phyloP scores from a whole-genome alignment of 2,888 invertebrate species.

The Thecocarcelia acutangulata region DNA sequence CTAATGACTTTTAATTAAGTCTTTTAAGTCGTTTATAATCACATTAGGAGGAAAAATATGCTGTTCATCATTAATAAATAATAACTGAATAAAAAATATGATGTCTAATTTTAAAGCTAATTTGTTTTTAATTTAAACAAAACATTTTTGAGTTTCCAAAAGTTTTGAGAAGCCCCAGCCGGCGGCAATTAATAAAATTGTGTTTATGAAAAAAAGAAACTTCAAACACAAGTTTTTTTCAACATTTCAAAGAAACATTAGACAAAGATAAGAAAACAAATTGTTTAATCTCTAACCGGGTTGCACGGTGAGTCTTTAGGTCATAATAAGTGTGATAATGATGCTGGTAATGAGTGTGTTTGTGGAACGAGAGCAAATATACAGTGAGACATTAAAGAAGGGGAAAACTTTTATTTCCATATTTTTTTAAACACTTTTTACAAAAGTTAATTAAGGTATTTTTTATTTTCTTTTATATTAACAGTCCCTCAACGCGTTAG shows the following conservation, averaged over 20 bases:
- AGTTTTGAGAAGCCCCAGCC: neutral
- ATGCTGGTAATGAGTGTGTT: neutral
- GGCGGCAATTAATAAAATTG: neutral
- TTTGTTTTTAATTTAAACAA: conserved; percentile 27
- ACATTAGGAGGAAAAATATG: neutral
- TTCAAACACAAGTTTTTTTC: neutral
- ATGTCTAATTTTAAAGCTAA: conserved; percentile 10
- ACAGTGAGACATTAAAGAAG: neutral
- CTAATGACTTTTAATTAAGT: too few species aligned
- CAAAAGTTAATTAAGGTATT: too few species aligned
- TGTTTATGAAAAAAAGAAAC: neutral
- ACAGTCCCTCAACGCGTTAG: too few species aligned
- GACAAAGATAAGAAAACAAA: neutral
- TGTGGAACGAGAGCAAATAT: neutral
- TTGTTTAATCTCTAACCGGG: conserved; percentile 4
- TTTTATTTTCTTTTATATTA: too few species aligned
- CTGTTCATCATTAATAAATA: conserved; percentile 37
- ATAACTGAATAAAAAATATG: conserved; percentile 11
- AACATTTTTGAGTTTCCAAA: neutral
- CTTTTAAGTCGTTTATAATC: neutral
- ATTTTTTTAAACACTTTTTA: too few species aligned
- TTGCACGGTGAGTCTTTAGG: conserved; percentile 3
- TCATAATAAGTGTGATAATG: conserved; percentile 46
- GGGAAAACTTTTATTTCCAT: too few species aligned
- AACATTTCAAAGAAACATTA: conserved; percentile 14